Percentiles rank a stretch among this genome's conserved stretches.
Evolutionary conservation across 1,140 invertebrate species (phyloP).

Genomic region (Penaeus japonicus): DNA sequence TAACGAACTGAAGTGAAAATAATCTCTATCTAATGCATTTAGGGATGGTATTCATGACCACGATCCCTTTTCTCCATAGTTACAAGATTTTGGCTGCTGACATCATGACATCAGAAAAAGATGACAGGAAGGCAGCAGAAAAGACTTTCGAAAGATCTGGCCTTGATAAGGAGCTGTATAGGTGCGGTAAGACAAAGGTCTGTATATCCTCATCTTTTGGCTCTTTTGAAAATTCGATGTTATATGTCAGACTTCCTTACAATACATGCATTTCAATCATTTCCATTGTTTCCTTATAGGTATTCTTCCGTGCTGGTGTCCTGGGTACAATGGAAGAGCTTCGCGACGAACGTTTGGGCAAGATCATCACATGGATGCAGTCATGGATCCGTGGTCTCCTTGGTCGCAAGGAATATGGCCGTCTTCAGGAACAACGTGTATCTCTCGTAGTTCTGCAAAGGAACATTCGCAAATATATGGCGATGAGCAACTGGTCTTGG

Average conservation of each 20-base stretch:
- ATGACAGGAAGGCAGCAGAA: conserved; percentile 60
- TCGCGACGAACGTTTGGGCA: conserved; percentile 65
- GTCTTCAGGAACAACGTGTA: no score
- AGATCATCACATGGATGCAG: conserved; percentile 99
- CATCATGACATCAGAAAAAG: conserved; percentile 63
- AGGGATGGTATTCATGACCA: no score
- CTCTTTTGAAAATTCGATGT: no score
- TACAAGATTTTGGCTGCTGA: conserved; percentile 71
- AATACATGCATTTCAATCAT: no score
- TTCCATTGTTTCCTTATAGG: no score
- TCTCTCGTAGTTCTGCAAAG: conserved; percentile 66
- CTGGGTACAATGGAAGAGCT: conserved; percentile 9
- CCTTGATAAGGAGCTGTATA: conserved; percentile 52
- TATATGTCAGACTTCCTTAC: no score
- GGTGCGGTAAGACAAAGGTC: no score
- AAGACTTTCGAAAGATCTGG: conserved; percentile 60
- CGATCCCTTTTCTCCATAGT: conserved; percentile 48
- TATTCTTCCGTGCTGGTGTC: no score
- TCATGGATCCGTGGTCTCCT: conserved; percentile 86
- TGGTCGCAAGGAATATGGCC: conserved; percentile 69
- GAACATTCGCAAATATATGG: conserved; percentile 79
- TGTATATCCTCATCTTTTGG: no score
- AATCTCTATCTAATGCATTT: no score
- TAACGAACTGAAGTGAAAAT: no score
- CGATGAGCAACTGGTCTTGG: conserved; percentile 63